Evolutionary conservation across 2,797 vertebrate genomes (phyloP).

Genomic region (Tokudaia muenninki): DNA sequence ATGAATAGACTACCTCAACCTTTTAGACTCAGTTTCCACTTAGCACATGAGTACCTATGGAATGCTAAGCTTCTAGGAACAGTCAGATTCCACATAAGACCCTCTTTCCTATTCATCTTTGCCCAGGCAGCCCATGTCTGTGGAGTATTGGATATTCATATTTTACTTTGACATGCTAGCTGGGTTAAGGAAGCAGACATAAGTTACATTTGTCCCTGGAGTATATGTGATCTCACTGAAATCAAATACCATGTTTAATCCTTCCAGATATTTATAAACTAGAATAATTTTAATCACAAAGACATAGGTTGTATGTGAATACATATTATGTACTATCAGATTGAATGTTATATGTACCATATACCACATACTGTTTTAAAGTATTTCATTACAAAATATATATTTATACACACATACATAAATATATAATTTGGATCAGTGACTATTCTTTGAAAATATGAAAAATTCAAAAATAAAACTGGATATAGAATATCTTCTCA

Average conservation of each 20-base stretch:
- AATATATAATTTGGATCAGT: background rate
- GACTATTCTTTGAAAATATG: background rate
- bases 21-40: background rate
- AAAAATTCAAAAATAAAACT: background rate
- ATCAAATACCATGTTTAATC: background rate
- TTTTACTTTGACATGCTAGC: background rate
- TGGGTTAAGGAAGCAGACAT: background rate
- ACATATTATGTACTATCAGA: background rate
- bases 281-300: slow-evolving; percentile 35
- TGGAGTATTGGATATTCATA: background rate
- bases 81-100: background rate
- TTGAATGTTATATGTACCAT: background rate
- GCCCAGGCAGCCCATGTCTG: background rate
- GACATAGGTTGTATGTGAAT: background rate
- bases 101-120: background rate
- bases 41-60: background rate
- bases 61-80: background rate
- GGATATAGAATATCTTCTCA: background rate
- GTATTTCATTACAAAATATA: background rate
- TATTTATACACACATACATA: too few species aligned
- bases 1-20: background rate
- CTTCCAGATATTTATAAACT: slow-evolving; percentile 31
- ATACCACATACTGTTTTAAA: background rate
- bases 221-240: background rate
- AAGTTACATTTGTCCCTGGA: background rate